Evolutionary conservation across 2,113 vertebrate species (phyloP), one percentile per base, ranked within the genome.

Genomic region (Phocoena phocoena): DNA sequence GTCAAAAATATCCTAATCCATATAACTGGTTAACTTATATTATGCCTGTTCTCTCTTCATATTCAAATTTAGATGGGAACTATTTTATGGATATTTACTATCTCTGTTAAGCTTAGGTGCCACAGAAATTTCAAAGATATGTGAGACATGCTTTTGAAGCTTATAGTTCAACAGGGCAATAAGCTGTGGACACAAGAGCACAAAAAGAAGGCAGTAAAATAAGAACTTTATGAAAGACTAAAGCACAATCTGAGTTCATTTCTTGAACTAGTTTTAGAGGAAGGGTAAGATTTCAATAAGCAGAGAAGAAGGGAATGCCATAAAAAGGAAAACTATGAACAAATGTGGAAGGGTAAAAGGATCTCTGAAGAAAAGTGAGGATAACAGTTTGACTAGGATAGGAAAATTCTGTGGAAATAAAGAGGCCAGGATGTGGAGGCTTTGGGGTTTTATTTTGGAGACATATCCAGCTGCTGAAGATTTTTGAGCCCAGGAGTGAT

Each of bases 251-350:
- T 62, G 67, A 80, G 65, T 55, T 97, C 50, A 90, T 67, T 88
- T 90, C 91, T 85, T 36, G 33, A 95, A 76, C 70, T 90, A 93
- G 62, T 74, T 83, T 93, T 90, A 84, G 36, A 88, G 38, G 13
- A 79, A 86, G 38, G 55, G 10, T 71, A 86, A 95, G 53, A 93
- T 79, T 87, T 91, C 83, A 83, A 21, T 33, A 91, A 97, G 89
- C 88, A 83, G 71, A 94, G 70, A 93, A 47, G 18, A 87, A 89
- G n/a, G 26, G 20, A 96, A 87, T 80, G 62, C 55, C 60, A 87
- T 67, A 85, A 79, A 83, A 93, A 88, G 87, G 87, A 95, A 92
- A 93, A 92, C 41, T 55, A 80, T 63, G 60, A 86, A 89, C 81
- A 81, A 91, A 74, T n/a, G 87, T 88, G 90, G 76, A 77, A 94